Evolutionary conservation across 37 sponge, comb jelly and placozoan species (phyloP), one percentile per base, ranked within the genome.

Genomic region (Chondrosia reniformis): DNA sequence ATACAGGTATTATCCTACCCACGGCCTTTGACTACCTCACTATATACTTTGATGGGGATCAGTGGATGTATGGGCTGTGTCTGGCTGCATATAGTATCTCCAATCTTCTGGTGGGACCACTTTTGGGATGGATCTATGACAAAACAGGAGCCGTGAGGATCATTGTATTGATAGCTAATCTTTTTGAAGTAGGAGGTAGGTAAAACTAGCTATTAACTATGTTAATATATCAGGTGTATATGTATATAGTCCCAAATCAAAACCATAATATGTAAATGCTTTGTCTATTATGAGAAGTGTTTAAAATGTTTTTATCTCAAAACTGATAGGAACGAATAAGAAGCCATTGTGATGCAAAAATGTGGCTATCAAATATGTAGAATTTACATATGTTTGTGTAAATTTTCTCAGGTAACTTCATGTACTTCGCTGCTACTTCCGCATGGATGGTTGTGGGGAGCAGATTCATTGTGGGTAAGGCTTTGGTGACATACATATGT

Each of bases 111-210:
- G 65, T 77, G 21, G 87, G 89, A 25, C 96, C 91, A 15, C 25
- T 95, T 19, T 86, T 86, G 46, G 96, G 96, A 9, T 57, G 81
- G 21, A 24, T 85, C 33, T 90, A 81, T 57, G 96, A 95, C 66
- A 71, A 57, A 39, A 92, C 91, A 21, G 79, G 82, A 10, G 72
- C 55, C 15, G 81, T 89, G 30, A 95, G 86, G 78, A 9, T 61
- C 17, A 82, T 89, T 25, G 82, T 92, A 0, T 33, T 92, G 42
- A 28, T 92, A 17, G 84, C 80, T 24, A 89, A 83, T 45, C 39
- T 89, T 3, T 95, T 95, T 65, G 96, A 95, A 45, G 86, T 95
- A 55, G 89, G 89, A 82, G 96, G 96, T 81, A 67, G 67, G 74
- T 49, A 15, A 15, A 15, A n/a, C n/a, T n/a, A n/a, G n/a, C n/a